A percentile compares a stretch with the other conserved stretches of the same genome.
Evolutionary conservation across 53 echinoderm and acorn worm genomes (phyloP).

Genomic region (Zoroaster sp.): DNA sequence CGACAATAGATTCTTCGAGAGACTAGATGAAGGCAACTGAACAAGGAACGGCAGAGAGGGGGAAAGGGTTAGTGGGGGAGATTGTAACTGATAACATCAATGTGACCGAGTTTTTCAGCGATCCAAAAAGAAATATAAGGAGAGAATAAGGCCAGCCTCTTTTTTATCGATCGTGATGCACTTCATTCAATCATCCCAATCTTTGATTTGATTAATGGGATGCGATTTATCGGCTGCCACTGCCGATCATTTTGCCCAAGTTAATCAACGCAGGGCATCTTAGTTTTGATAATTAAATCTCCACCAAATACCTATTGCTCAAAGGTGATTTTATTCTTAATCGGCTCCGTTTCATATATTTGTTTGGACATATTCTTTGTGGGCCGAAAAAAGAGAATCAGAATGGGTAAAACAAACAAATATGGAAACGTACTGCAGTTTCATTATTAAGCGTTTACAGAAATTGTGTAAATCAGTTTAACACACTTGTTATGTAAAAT

Average conservation of each 20-base stretch:
- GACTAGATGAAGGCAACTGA: neutral
- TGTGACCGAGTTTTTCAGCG: neutral
- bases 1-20: neutral
- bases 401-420: no score
- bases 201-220: slow-evolving; percentile 29
- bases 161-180: neutral
- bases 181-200: slow-evolving; percentile 9
- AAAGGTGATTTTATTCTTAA: no score
- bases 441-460: no score
- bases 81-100: neutral
- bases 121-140: neutral
- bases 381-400: no score
- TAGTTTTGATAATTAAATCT: neutral
- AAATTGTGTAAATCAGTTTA: no score
- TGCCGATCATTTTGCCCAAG: neutral
- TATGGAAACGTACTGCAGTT: no score
- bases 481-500: no score
- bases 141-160: neutral
- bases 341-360: no score
- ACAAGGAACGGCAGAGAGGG: neutral
- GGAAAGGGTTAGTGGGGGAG: neutral
- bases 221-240: neutral
- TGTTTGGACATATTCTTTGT: no score
- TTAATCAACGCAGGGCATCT: neutral
- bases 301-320: neutral